These are phyloP conservation scores for Andrena dorsata DNA, from an alignment of 2,888 invertebrate genomes.

Conservation along the genomic window DNA sequence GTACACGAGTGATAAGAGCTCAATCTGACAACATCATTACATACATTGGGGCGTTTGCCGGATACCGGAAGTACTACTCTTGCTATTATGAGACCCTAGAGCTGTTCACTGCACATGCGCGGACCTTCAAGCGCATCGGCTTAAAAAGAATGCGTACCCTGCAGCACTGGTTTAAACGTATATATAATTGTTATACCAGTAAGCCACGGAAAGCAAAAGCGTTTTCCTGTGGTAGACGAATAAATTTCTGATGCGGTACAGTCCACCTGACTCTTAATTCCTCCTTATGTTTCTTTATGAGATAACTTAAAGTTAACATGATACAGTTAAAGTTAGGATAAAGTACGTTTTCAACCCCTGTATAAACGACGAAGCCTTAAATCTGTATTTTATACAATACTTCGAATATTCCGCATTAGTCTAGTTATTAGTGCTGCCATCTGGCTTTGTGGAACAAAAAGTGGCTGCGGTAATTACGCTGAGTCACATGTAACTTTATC, in stretches of 20 bases:
- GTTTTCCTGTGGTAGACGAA: not conserved
- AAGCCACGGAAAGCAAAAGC: not conserved
- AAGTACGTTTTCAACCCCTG: not conserved
- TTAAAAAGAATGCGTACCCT: conserved; percentile 13
- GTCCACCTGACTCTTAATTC: not conserved
- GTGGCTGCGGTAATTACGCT: conserved; percentile 18
- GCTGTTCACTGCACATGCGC: conserved; percentile 51
- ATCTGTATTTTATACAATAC: not conserved
- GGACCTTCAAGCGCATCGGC: conserved; percentile 30
- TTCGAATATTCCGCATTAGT: conserved; percentile 26
- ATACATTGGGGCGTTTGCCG: conserved; percentile 77
- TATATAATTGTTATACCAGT: not conserved
- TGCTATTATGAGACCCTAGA: conserved; percentile 46
- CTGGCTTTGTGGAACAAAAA: conserved; percentile 28
- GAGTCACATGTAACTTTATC: conserved; percentile 25
- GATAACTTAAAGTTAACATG: not conserved
- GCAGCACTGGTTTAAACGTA: not conserved
- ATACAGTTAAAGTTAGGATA: not conserved
- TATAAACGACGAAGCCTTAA: not conserved
- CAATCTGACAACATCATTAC: conserved; percentile 54
- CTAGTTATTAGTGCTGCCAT: conserved; percentile 46
- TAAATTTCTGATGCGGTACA: not conserved
- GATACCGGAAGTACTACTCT: conserved; percentile 72
- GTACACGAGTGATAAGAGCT: conserved; percentile 33
- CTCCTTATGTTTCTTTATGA: not conserved